These are phyloP conservation scores for Notocelia uddmanniana DNA, from an alignment of 2,888 invertebrate species.

Conservation along the genomic window DNA sequence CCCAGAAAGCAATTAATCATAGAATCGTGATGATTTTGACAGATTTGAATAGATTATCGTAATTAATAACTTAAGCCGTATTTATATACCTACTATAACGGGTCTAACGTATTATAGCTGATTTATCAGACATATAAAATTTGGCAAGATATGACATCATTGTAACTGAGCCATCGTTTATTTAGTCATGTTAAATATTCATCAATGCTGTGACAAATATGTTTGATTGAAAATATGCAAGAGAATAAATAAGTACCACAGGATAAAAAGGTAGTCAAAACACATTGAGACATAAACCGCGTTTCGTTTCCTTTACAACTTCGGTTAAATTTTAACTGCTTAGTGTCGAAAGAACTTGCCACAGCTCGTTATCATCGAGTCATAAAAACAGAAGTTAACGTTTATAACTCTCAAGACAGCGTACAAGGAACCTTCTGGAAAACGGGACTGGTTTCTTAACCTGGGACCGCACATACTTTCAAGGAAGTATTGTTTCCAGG, in stretches of 20 bases:
- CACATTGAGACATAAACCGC: slow-evolving; percentile 8
- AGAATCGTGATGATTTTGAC: slow-evolving; percentile 43
- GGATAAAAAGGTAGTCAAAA: neutral
- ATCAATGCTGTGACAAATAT: slow-evolving; percentile 13
- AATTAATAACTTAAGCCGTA: slow-evolving; percentile 41
- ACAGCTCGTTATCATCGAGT: slow-evolving; percentile 37
- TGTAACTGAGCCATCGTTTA: slow-evolving; percentile 25
- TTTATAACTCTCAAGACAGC: slow-evolving; percentile 21
- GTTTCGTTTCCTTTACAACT: slow-evolving; percentile 30
- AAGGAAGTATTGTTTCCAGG: slow-evolving; percentile 65
- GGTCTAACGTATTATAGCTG: slow-evolving; percentile 34
- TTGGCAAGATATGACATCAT: slow-evolving; percentile 36
- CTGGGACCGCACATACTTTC: slow-evolving; percentile 58
- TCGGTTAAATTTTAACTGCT: slow-evolving; percentile 28
- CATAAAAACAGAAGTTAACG: slow-evolving; percentile 38
- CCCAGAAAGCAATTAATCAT: slow-evolving; percentile 40
- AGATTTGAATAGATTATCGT: slow-evolving; percentile 39
- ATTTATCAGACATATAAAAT: slow-evolving; percentile 33
- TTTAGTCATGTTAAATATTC: slow-evolving; percentile 30
- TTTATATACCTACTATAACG: slow-evolving; percentile 35
- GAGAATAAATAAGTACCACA: neutral
- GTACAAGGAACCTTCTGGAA: slow-evolving; percentile 10
- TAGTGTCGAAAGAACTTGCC: slow-evolving; percentile 36
- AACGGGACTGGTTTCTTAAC: slow-evolving; percentile 36
- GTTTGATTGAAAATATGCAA: slow-evolving; percentile 7